Conservation (phyloP, 2,888 invertebrate genomes). For the Iselma pallidipennis region DNA sequence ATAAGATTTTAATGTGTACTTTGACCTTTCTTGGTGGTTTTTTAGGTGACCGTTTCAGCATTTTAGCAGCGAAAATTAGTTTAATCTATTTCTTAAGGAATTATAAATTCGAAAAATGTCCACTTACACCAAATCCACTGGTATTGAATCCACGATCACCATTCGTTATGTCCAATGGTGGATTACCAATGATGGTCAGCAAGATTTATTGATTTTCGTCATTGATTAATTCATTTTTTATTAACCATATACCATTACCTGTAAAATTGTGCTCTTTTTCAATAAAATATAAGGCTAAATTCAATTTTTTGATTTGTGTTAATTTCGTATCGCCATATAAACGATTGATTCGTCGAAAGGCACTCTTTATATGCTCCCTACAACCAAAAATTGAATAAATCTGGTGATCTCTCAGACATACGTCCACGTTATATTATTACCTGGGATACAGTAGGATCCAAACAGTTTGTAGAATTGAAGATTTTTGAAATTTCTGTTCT, state of each 20-base stretch:
- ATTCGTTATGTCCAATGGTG: slow-evolving; percentile 44
- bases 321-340: slow-evolving; percentile 30
- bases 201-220: background rate
- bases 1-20: background rate
- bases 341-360: slow-evolving; percentile 25
- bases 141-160: slow-evolving; percentile 45
- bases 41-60: slow-evolving; percentile 51
- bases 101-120: slow-evolving; percentile 42
- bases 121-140: slow-evolving; percentile 44
- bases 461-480: slow-evolving; percentile 64
- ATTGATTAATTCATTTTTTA: slow-evolving; percentile 9
- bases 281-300: slow-evolving; percentile 70
- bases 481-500: slow-evolving; percentile 55
- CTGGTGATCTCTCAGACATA: too few relatives aligned
- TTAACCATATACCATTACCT: slow-evolving; percentile 72
- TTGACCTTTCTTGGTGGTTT: slow-evolving; percentile 19
- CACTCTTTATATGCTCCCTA: slow-evolving; percentile 46
- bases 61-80: slow-evolving; percentile 49
- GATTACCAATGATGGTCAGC: slow-evolving; percentile 43
- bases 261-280: slow-evolving; percentile 75
- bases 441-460: slow-evolving; percentile 70
- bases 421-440: too few relatives aligned
- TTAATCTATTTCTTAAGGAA: slow-evolving; percentile 43
- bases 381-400: slow-evolving; percentile 28
- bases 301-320: slow-evolving; percentile 59